Base-by-base conservation (phyloP, 1,140 invertebrate species). In the Bombus sibiricus region DNA sequence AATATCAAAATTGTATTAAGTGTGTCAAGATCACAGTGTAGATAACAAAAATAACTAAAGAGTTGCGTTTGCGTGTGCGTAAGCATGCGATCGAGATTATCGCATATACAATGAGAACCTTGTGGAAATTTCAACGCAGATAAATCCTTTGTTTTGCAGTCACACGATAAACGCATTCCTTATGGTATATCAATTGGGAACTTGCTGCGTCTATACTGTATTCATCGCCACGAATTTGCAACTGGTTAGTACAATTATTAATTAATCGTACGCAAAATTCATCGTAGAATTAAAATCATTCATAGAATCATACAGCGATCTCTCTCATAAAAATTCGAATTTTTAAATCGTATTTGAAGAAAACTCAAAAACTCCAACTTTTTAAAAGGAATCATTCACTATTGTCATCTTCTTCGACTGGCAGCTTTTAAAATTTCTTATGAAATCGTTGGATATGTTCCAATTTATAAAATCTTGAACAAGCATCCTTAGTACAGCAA, bases 121-220 rank as follows among this genome's bases (percentile, higher is more conserved):
- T 75, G 57, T 9, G 8, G 1, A 12, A 57, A 72, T 57, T 72
- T 53, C 18, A 78, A 66, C 22, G 6, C 3, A 22, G 25, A n/a
- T 66, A 25, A 28, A 71, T 69, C 76, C 59, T 88, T 86, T 82
- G 86, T 92, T 62, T 94, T 88, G 41, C 91, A 97, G 96, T 28
- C 95, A 96, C 82, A 89, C 96, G 37, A 96, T 97, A 9, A 97
- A 97, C 88, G 89, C 94, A 1, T 97, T 98, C 91, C 95, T 98
- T 32, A 94, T 98, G 83, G 95, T 98, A 73, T 98, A 98, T 90
- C 98, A 99, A 94, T 94, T 98, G 91, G 98, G 98, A 57, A 97
- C 98, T 85, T 98, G 98, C 92, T 98, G 98, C 94, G 98, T 98
- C 8, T 99, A 99, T 93, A 96, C 98, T 39, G 97, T 98, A 0